phyloP scores from a whole-genome alignment of 2,113 vertebrate species.

The Ovibos moschatus region DNA sequence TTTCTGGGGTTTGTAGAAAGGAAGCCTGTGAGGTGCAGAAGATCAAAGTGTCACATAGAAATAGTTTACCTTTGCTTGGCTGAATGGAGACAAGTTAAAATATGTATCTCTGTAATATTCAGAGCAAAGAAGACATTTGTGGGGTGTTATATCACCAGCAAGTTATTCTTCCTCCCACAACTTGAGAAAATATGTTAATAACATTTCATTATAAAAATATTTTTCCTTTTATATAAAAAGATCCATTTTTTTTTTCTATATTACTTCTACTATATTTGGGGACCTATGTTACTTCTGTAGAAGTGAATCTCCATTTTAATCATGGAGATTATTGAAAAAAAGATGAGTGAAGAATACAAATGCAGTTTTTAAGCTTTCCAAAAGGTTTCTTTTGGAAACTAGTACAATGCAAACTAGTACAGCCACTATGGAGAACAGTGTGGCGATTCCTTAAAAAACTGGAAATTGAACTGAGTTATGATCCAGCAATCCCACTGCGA shows the following conservation, averaged over 20 bases:
- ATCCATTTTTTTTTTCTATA: slow-evolving; percentile 2
- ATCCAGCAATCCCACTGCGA: no score
- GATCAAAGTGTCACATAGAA: not conserved
- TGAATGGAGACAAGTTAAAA: slow-evolving; percentile 9
- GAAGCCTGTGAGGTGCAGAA: not conserved
- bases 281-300: not conserved
- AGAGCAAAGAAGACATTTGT: not conserved
- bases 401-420: no score
- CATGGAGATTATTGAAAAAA: not conserved
- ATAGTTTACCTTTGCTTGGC: not conserved
- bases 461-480: no score
- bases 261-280: not conserved
- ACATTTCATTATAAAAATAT: slow-evolving; percentile 23
- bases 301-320: slow-evolving; percentile 28
- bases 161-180: not conserved
- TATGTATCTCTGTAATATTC: not conserved
- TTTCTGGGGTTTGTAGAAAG: not conserved
- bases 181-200: slow-evolving; percentile 21
- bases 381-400: not conserved
- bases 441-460: no score
- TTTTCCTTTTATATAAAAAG: not conserved
- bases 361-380: not conserved
- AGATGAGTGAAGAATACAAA: not conserved
- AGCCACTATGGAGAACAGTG: no score
- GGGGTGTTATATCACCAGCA: not conserved